phyloP scores from a whole-genome alignment of 2,113 vertebrate species.

The Prunella himalayana region DNA sequence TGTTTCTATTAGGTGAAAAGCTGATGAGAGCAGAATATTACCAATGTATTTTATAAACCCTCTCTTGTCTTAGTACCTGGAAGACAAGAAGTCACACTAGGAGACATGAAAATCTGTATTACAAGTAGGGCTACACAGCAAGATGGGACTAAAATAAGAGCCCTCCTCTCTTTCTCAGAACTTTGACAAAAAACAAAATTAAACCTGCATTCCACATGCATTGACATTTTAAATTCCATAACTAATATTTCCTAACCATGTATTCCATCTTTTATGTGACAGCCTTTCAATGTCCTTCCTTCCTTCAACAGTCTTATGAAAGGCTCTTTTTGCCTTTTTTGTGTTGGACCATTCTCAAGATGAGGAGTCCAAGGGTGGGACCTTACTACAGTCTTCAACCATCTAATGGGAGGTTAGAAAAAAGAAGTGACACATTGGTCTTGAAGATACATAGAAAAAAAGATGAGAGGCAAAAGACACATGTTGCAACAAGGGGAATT shows the following conservation, averaged over 20 bases:
- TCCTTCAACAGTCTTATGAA: accelerated
- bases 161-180: background rate
- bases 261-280: background rate
- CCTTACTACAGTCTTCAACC: background rate
- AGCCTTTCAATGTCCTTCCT: background rate
- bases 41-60: background rate
- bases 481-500: background rate
- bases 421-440: background rate
- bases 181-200: background rate
- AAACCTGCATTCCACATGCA: background rate
- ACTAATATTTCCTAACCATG: background rate
- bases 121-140: background rate
- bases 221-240: background rate
- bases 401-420: background rate
- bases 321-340: background rate
- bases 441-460: background rate
- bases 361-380: background rate
- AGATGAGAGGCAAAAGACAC: background rate
- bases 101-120: background rate
- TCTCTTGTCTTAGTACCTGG: background rate
- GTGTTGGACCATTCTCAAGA: background rate
- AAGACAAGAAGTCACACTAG: background rate
- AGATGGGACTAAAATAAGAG: background rate
- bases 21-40: background rate
- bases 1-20: background rate